Base-by-base conservation (phyloP, 1,140 invertebrate genomes). In the Macrobrachium nipponense region DNA sequence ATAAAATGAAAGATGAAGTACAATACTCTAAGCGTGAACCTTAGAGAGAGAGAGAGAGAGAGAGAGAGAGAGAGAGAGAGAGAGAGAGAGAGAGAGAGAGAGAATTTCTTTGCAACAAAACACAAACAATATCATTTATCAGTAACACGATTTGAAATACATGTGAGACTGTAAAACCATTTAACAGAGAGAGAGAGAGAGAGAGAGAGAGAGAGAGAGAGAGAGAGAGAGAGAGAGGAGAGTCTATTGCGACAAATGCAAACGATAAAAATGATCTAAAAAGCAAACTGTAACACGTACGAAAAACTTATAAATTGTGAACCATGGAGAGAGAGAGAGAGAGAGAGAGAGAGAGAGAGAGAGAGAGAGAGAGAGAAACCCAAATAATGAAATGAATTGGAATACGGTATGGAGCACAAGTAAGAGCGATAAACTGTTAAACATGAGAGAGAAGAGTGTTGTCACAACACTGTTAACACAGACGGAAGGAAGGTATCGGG, bases 321-420 rank as follows among this genome's bases (percentile, higher is more conserved):
- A 20, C 15, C 14, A 72, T 15, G 44, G 17, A 72, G 70, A 59
- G 12, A 77, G 75, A 51, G 36, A 59, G 75, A 77, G 36, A 51
- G 75, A 77, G 75, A 77, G 75, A 77, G 75, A 77, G 75, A 77
- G 75, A 77, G 75, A 77, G 75, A 77, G 75, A 77, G 75, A 77
- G 75, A 77, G 75, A 77, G 75, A 77, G 75, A 77, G 75, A 77
- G 75, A 77, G 75, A 77, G 75, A 77, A 44, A n/a, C n/a, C n/a
- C n/a, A 77, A 44, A 77, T 44, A 77, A 44, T 59, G 75, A 77
- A 7, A 66, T 15, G 20, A 20, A 64, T 15, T 17, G 61, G 20
- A 20, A 64, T 15, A 64, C 14, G 27, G 3, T 73, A 1, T 36
- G 27, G 43, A 14, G 43, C 11, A 44, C 27, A 76, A 20, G 51